Evolutionary conservation across 1,140 invertebrate species (phyloP), one percentile per base, ranked within the genome.

Genomic region (Dolichoris vasculosae): DNA sequence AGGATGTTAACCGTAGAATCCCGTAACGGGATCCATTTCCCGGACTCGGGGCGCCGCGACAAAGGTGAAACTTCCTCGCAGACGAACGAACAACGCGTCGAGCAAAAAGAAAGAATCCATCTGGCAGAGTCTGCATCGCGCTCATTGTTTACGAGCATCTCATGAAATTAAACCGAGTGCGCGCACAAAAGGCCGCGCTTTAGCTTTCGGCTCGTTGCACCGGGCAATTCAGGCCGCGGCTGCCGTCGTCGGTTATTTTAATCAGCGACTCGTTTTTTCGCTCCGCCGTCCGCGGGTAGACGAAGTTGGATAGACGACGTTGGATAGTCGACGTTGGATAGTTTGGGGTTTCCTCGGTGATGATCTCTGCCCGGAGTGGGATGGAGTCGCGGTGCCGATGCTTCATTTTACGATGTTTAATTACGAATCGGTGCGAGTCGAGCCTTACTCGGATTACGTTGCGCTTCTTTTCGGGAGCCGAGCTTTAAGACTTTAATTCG

Each of bases 151-250:
- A 55, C 76, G 83, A 79, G 64, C 83, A 84, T 84, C 83, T 84
- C 83, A 84, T 79, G 76, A 84, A 84, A 84, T 79, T 84, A 84
- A 84, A 84, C 76, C 83, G 83, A 84, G 71, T 67, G 40, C 51
- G 51, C 38, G 55, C 40, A 78, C 75, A 78, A 84, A 84, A 84
- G 82, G 4, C 51, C 13, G 23, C 40, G 67, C 84, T 63, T 40
- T 32, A 26, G 63, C 59, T 84, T 84, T 84, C 82, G 75, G 30
- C 38, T 84, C 7, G 82, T 38, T 84, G 51, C 51, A 32, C 78
- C 23, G 23, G n/a, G n/a, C 40, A 76, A 83, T 83, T 75, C 55
- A 23, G n/a, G 51, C n/a, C 40, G 73, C 51, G 40, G 55, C 38
- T 35, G 30, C 43, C 30, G 9, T 7, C 63, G 63, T 38, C 59